A percentile compares a stretch with the other conserved stretches of the same genome.
phyloP scores from a whole-genome alignment of 2,888 invertebrate genomes.

The Dascillus cervinus region DNA sequence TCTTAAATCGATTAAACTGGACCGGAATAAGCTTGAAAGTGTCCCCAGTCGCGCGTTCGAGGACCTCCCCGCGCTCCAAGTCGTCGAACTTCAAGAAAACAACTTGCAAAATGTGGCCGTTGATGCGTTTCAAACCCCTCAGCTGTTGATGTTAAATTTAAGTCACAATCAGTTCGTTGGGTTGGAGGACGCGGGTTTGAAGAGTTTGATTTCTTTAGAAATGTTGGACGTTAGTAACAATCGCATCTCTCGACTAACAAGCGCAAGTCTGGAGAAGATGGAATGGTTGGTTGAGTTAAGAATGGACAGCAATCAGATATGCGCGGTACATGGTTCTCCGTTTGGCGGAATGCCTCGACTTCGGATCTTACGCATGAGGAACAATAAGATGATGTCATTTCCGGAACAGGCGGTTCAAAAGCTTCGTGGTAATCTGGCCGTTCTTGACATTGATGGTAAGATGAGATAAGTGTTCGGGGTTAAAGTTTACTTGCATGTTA shows the following conservation, averaged over 20 bases:
- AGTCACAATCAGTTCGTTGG: constrained; percentile 72
- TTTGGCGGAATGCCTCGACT: constrained; percentile 79
- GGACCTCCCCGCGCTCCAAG: constrained; percentile 64
- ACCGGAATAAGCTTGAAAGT: constrained; percentile 65
- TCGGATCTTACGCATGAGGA: constrained; percentile 68
- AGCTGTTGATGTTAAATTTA: constrained; percentile 73
- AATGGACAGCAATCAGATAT: constrained; percentile 77
- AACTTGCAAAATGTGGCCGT: constrained; percentile 62
- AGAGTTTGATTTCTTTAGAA: constrained; percentile 68
- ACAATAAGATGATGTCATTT: constrained; percentile 67
- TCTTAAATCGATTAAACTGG: constrained; percentile 51
- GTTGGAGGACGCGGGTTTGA: constrained; percentile 67
- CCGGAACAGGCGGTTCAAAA: constrained; percentile 68
- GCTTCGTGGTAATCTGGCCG: constrained; percentile 71
- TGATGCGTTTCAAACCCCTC: constrained; percentile 69
- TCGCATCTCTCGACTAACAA: constrained; percentile 56
- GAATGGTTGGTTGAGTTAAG: constrained; percentile 82
- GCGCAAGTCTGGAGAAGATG: constrained; percentile 63
- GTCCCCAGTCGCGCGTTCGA: constrained; percentile 70
- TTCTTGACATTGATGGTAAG: constrained; percentile 77
- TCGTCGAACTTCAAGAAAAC: constrained; percentile 75
- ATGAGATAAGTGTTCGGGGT: too few species aligned
- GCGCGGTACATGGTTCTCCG: constrained; percentile 69
- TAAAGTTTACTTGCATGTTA: constrained; percentile 2
- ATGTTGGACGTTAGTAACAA: constrained; percentile 81